These are phyloP conservation scores for Condylostylus longicornis DNA, from an alignment of 1,140 invertebrate species.

Conservation along the genomic window DNA sequence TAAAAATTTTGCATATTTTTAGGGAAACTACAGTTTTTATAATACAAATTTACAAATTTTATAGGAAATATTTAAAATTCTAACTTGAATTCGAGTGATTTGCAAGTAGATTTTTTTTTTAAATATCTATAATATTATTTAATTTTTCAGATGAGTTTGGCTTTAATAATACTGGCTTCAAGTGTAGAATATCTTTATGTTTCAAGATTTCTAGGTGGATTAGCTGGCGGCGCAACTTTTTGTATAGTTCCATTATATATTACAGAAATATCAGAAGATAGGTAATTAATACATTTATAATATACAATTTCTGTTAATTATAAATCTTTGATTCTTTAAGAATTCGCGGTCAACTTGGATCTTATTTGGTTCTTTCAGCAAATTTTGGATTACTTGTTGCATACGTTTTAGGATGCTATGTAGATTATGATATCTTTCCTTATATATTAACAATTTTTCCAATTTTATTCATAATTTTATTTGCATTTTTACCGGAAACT, in stretches of 20 bases:
- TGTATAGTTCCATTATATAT: conserved; percentile 32
- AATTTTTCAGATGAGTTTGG: too few relatives aligned
- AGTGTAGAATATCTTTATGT: conserved; percentile 25
- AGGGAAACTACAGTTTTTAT: too few relatives aligned
- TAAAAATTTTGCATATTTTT: too few relatives aligned
- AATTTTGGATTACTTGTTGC: conserved; percentile 37
- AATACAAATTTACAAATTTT: too few relatives aligned
- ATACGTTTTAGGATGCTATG: conserved; percentile 34
- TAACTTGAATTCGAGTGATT: too few relatives aligned
- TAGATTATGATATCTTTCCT: conserved; percentile 24
- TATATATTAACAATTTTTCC: not conserved
- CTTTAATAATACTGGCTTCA: too few relatives aligned
- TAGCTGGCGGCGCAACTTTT: conserved; percentile 30
- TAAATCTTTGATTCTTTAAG: conserved; percentile 7
- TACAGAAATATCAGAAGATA: conserved; percentile 29
- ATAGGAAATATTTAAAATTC: too few relatives aligned
- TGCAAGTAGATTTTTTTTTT: too few relatives aligned
- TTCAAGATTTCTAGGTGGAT: conserved; percentile 30
- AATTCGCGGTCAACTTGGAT: conserved; percentile 35
- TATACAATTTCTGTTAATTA: not conserved
- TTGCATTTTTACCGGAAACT: not conserved
- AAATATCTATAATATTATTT: too few relatives aligned
- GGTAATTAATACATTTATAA: conserved; percentile 7
- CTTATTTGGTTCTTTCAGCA: conserved; percentile 35
- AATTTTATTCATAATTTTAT: not conserved